These are phyloP conservation scores for Nipponacmea schrenckii DNA, from an alignment of 2,888 invertebrate species.

Conservation along the genomic window DNA sequence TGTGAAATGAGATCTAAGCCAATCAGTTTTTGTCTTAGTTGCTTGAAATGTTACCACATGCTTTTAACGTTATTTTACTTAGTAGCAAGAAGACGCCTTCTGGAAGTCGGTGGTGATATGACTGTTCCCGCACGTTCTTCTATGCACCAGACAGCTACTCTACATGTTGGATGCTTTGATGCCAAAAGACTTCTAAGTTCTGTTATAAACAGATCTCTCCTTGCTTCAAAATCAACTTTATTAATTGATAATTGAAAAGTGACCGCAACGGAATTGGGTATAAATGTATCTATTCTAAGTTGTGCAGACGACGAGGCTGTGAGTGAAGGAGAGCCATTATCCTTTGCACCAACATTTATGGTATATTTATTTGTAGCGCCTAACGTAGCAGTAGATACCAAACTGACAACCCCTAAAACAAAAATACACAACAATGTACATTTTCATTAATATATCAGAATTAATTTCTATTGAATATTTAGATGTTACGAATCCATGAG, in stretches of 20 bases:
- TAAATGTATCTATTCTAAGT: conserved; percentile 52
- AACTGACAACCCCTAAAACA: neutral
- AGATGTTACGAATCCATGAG: no score
- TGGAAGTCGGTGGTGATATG: conserved; percentile 8
- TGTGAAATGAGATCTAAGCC: neutral
- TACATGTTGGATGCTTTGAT: conserved; percentile 33
- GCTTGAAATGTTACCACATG: no score
- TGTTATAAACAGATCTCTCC: conserved; percentile 38
- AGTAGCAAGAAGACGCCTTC: conserved; percentile 26
- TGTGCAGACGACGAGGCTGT: conserved; percentile 41
- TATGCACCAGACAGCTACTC: conserved; percentile 50
- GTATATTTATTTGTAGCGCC: conserved; percentile 36
- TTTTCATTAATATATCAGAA: no score
- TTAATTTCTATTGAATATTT: no score
- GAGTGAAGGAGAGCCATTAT: conserved; percentile 41
- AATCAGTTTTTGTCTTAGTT: neutral
- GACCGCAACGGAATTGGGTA: conserved; percentile 37
- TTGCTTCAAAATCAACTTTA: conserved; percentile 33
- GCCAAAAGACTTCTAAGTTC: conserved; percentile 42
- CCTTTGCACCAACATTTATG: conserved; percentile 40
- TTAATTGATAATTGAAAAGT: conserved; percentile 38
- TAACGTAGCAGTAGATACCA: conserved; percentile 19
- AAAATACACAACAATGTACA: no score
- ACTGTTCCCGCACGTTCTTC: conserved; percentile 29
- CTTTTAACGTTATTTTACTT: conserved; percentile 23